These are phyloP conservation scores for Drosophila picticornis DNA, from an alignment of 2,888 invertebrate genomes.

Conservation along the genomic window DNA sequence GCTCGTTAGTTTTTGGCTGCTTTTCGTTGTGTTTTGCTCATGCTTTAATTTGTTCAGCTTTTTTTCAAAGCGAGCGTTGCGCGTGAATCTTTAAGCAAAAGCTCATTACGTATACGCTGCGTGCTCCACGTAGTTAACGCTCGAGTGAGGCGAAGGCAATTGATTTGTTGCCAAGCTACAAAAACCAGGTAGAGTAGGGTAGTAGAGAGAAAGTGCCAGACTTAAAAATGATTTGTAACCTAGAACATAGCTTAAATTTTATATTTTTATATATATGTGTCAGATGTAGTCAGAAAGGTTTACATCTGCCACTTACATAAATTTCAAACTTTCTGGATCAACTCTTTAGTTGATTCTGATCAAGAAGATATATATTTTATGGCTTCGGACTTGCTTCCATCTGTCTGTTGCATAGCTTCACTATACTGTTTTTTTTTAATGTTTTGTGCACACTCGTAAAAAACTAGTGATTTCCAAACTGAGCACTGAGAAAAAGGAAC, in stretches of 20 bases:
- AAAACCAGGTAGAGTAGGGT: background rate
- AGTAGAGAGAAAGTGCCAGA: background rate
- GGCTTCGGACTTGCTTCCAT: background rate
- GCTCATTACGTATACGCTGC: conserved; percentile 78
- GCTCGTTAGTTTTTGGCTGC: conserved; percentile 72
- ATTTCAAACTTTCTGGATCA: background rate
- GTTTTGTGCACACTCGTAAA: background rate
- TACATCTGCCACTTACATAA: background rate
- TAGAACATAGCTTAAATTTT: too few relatives aligned
- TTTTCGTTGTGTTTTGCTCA: conserved; percentile 39
- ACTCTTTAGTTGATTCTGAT: background rate
- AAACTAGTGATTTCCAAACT: background rate
- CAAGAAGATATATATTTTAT: background rate
- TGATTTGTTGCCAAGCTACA: conserved; percentile 61
- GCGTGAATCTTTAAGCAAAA: conserved; percentile 42
- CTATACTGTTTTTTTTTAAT: background rate
- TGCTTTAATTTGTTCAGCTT: conserved; percentile 50
- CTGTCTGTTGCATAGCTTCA: background rate
- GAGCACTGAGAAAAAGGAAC: background rate
- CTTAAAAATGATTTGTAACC: background rate
- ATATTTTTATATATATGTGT: background rate
- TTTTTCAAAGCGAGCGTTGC: conserved; percentile 9
- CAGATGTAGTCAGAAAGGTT: background rate
- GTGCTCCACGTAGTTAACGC: conserved; percentile 68
- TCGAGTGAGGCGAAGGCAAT: conserved; percentile 58